These are phyloP conservation scores for Drosophila sp. DNA, from an alignment of 1,140 invertebrate genomes.

Conservation along the genomic window DNA sequence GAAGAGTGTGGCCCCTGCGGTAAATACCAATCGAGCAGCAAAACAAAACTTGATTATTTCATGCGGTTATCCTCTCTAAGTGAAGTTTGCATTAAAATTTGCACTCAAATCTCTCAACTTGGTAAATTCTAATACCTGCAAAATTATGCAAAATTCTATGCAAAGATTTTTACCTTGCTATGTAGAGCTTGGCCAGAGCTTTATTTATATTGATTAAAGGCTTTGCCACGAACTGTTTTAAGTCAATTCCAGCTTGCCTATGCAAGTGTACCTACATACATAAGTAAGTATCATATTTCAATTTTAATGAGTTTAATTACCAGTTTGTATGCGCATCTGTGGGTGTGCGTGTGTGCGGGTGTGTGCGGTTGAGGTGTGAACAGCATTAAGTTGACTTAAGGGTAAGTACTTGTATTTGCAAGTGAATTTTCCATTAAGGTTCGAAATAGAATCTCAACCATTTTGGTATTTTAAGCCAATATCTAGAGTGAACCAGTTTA, in stretches of 20 bases:
- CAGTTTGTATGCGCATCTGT: not conserved
- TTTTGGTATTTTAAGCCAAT: conserved; percentile 1
- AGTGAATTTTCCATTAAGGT: conserved; percentile 4
- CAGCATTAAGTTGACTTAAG: conserved; percentile 14
- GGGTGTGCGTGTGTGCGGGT: not conserved
- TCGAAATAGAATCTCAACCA: not conserved
- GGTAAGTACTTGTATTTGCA: conserved; percentile 11
- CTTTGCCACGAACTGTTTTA: conserved; percentile 4
- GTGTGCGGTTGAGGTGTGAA: conserved; percentile 9
- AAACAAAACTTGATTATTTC: conserved; percentile 32
- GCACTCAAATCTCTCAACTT: conserved; percentile 1
- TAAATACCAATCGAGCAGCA: conserved; percentile 30
- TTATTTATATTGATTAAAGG: conserved; percentile 19
- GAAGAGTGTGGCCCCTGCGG: conserved; percentile 15
- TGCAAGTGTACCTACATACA: not conserved
- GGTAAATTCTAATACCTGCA: not conserved
- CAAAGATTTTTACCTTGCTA: not conserved
- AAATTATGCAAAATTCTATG: conserved; percentile 15
- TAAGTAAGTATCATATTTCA: conserved; percentile 4
- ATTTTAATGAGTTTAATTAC: conserved; percentile 20
- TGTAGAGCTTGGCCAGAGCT: not conserved
- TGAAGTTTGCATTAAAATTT: conserved; percentile 7
- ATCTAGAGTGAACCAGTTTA: not conserved
- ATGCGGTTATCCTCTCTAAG: conserved; percentile 3
- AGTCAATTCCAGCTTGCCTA: not conserved